Base-by-base conservation (phyloP, 2,888 invertebrate species). In the Hirtodrosophila cameraria region DNA sequence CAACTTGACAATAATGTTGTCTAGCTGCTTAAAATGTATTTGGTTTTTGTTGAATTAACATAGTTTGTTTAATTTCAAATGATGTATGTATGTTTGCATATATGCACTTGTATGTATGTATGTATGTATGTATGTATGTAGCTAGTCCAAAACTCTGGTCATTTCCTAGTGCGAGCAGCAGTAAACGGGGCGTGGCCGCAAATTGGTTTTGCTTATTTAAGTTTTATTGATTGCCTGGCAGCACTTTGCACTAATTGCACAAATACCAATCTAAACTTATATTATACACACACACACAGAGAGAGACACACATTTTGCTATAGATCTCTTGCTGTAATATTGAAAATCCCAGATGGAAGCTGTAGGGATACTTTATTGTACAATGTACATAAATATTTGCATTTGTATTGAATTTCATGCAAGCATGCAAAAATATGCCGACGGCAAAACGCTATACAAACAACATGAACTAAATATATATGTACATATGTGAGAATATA, bases 201-300 rank as follows among this genome's bases (percentile, higher is more conserved):
- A 48, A 62, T 62, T 52, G 65, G 74, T 31, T 75, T 75, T 68
- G 72, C 75, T 75, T 74, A 63, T 68, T 74, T 75, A 60, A 75
- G 68, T 75, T 75, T 75, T 75, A 74, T 74, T 74, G 74, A 74
- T 74, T 60, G 62, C 39, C 31, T 43, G 49, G 12, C 11, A 62
- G 68, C 70, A 70, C 55, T 69, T 61, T 74, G 74, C 66, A 62
- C 74, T 70, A 73, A 72, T 69, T 68, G 59, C 59, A 45, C 35
- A n/a, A 35, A 35, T 35, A 25, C 54, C 36, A 27, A n/a, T 13
- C 57, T 18, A 4, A 16, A 18, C 2, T 28, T 35, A 50, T 43
- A n/a, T n/a, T n/a, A n/a, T n/a, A n/a, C n/a, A n/a, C n/a, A n/a
- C n/a, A n/a, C n/a, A n/a, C n/a, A n/a, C n/a, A n/a, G n/a, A n/a